Conservation (phyloP, 2,888 invertebrate species). For the Pandemis corylana region DNA sequence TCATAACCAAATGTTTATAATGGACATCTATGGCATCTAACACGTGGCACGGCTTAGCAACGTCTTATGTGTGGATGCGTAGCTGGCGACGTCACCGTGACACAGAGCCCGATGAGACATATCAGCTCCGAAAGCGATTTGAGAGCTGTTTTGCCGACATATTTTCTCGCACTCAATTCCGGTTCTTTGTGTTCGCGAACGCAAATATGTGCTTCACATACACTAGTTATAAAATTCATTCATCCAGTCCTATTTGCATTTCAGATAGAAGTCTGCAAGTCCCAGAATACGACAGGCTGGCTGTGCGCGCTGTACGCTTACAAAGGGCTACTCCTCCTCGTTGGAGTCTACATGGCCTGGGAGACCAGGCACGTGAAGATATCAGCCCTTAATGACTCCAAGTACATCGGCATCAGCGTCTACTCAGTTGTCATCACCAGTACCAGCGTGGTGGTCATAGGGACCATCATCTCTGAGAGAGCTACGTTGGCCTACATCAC, state of each 20-base stretch:
- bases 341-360: slow-evolving; percentile 98
- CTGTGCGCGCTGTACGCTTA: slow-evolving; percentile 95
- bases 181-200: too few relatives aligned
- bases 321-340: slow-evolving; percentile 94
- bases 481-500: slow-evolving; percentile 92
- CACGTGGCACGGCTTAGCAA: too few relatives aligned
- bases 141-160: too few relatives aligned
- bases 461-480: slow-evolving; percentile 93
- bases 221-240: not conserved
- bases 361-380: slow-evolving; percentile 97
- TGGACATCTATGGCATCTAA: too few relatives aligned
- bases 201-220: too few relatives aligned
- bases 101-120: too few relatives aligned
- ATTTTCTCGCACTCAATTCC: too few relatives aligned
- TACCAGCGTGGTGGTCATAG: slow-evolving; percentile 93
- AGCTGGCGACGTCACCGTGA: too few relatives aligned
- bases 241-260: slow-evolving; percentile 45
- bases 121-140: too few relatives aligned
- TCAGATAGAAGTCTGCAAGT: slow-evolving; percentile 95
- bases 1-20: too few relatives aligned
- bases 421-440: slow-evolving; percentile 96
- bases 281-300: slow-evolving; percentile 95
- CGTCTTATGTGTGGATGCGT: too few relatives aligned
- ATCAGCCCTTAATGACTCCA: slow-evolving; percentile 95
- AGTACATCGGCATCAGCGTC: slow-evolving; percentile 96